Conservation (phyloP, 2,797 vertebrate species). For the Liasis olivaceus region DNA sequence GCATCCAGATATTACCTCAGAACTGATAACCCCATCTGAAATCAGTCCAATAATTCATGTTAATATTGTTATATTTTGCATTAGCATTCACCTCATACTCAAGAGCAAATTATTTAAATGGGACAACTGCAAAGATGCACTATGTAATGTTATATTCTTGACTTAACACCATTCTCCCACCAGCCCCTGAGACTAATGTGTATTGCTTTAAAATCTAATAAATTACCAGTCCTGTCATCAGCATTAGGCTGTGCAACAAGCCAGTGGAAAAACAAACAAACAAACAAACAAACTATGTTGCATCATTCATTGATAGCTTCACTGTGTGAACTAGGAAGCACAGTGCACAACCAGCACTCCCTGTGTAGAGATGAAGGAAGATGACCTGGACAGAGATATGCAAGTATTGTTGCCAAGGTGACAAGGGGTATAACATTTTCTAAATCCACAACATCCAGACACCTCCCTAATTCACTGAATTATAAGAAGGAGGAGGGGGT, state of each 20-base stretch:
- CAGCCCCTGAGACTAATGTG: background rate
- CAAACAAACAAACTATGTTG: background rate
- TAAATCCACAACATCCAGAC: background rate
- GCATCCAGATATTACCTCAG: background rate
- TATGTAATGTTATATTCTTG: no score
- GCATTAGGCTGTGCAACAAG: background rate
- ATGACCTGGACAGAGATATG: background rate
- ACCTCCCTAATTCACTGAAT: background rate
- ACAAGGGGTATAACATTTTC: background rate
- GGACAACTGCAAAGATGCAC: no score
- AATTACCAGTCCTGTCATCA: background rate
- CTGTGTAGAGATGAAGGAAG: background rate
- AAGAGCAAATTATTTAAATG: no score
- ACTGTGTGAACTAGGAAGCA: background rate
- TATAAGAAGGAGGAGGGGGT: background rate
- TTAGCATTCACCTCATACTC: no score
- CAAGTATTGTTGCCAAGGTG: background rate
- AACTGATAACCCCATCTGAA: background rate
- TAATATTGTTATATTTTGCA: no score
- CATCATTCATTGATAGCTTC: background rate
- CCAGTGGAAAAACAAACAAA: background rate
- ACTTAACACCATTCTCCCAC: background rate
- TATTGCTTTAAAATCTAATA: background rate
- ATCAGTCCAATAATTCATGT: no score
- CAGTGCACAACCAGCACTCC: background rate